phyloP scores from a whole-genome alignment of 1,140 invertebrate genomes.

The Zaprionus inermis region DNA sequence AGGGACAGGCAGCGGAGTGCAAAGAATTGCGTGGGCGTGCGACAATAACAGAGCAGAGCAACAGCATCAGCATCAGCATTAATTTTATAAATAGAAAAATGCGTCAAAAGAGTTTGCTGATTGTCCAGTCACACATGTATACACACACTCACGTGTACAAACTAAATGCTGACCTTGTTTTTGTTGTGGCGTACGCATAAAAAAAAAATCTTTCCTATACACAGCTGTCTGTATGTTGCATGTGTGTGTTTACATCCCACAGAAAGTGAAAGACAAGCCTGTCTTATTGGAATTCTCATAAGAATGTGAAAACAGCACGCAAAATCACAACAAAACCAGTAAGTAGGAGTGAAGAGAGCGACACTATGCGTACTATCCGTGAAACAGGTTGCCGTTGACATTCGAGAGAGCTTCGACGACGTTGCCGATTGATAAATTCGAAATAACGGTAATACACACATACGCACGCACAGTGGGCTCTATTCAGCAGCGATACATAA shows the following conservation, averaged over 20 bases:
- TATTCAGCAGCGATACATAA: slow-evolving; percentile 19
- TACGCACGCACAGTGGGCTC: slow-evolving; percentile 19
- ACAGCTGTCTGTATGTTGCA: slow-evolving; percentile 3
- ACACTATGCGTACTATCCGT: slow-evolving; percentile 3
- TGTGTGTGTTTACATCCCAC: slow-evolving; percentile 30
- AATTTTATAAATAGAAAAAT: slow-evolving; percentile 40
- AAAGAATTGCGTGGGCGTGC: slow-evolving; percentile 38
- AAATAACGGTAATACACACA: slow-evolving; percentile 54
- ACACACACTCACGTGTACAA: not conserved
- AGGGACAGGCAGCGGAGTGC: not conserved
- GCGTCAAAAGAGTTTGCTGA: slow-evolving; percentile 39
- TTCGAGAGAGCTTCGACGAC: slow-evolving; percentile 17
- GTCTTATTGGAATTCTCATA: slow-evolving; percentile 80
- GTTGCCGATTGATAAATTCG: slow-evolving; percentile 15
- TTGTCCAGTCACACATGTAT: slow-evolving; percentile 12
- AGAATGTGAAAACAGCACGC: slow-evolving; percentile 64
- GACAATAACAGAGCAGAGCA: not conserved
- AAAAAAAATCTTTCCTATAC: slow-evolving; percentile 40
- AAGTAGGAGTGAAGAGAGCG: slow-evolving; percentile 1
- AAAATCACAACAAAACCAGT: slow-evolving; percentile 25
- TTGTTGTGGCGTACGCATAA: slow-evolving; percentile 39
- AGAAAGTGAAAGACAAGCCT: slow-evolving; percentile 71
- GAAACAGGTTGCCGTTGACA: slow-evolving; percentile 57
- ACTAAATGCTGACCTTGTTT: slow-evolving; percentile 49
- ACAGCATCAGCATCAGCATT: slow-evolving; percentile 1